These are phyloP conservation scores for Stomatorhinus ivindoensis DNA, from an alignment of 2,113 vertebrate species.

Conservation along the genomic window DNA sequence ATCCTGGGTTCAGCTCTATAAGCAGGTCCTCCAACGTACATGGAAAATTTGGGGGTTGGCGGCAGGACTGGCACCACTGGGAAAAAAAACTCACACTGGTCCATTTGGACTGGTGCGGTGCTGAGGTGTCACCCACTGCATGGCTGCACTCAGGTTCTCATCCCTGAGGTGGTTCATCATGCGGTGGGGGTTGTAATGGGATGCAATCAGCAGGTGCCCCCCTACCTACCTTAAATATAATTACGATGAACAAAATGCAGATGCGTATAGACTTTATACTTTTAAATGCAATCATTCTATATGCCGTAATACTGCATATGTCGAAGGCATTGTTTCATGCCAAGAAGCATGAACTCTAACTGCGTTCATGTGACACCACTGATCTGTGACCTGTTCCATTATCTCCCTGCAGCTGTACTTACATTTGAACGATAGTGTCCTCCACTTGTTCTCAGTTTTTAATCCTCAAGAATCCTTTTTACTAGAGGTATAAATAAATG, in stretches of 20 bases:
- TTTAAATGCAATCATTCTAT: neutral
- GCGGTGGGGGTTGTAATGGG: too few relatives aligned
- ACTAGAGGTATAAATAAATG: neutral
- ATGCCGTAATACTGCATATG: neutral
- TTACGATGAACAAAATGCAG: neutral
- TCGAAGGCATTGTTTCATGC: neutral
- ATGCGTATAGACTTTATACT: neutral
- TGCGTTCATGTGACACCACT: neutral
- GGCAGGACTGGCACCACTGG: too few relatives aligned
- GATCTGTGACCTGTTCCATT: neutral
- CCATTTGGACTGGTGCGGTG: too few relatives aligned
- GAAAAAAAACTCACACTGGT: too few relatives aligned
- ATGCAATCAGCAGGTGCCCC: too few relatives aligned
- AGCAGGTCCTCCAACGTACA: too few relatives aligned
- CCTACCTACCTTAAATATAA: neutral
- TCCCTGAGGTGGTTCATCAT: too few relatives aligned
- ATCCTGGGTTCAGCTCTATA: too few relatives aligned
- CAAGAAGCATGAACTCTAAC: neutral
- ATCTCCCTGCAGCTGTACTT: neutral
- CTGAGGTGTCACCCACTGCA: too few relatives aligned
- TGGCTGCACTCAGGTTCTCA: too few relatives aligned
- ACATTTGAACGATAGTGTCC: neutral
- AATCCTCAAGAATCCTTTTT: neutral
- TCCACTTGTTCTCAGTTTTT: neutral
- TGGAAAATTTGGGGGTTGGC: too few relatives aligned